Evolutionary conservation across 2,113 vertebrate genomes (phyloP).

Genomic region (Balaenoptera acutorostrata): DNA sequence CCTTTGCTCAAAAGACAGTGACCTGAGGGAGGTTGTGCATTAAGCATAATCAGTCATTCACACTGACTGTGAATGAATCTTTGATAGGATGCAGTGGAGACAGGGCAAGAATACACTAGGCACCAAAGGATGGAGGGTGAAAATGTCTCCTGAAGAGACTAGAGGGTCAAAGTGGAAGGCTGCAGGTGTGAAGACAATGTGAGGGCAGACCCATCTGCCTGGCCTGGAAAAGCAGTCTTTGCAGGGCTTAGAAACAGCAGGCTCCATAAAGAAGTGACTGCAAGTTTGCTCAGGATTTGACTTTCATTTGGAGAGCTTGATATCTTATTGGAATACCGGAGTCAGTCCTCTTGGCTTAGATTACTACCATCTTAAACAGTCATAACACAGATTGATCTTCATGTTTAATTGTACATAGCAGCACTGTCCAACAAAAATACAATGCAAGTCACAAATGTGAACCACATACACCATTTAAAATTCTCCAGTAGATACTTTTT

Average conservation of each 20-base stretch:
- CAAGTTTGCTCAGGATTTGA: not conserved
- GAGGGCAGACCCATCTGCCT: not conserved
- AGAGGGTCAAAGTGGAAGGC: not conserved
- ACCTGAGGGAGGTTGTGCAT: not conserved
- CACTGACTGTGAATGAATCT: not conserved
- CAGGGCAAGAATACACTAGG: not conserved
- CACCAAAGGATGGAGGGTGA: not conserved
- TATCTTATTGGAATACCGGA: not conserved
- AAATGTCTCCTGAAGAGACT: not conserved
- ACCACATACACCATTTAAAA: not conserved
- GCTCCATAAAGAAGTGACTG: not conserved
- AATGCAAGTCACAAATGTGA: not conserved
- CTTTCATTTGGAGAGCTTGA: not conserved
- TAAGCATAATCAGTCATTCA: not conserved
- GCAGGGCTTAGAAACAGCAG: not conserved
- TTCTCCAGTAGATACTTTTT: not conserved
- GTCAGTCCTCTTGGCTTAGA: not conserved
- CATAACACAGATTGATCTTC: not conserved
- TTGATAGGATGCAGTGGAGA: not conserved
- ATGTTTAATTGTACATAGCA: not conserved
- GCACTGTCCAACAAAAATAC: not conserved
- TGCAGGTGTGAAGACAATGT: not conserved
- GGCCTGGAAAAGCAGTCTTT: not conserved
- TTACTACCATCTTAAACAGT: not conserved
- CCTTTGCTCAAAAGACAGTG: not conserved